These are phyloP conservation scores for Cremastinae sp. DNA, from an alignment of 2,888 invertebrate genomes.

Conservation along the genomic window DNA sequence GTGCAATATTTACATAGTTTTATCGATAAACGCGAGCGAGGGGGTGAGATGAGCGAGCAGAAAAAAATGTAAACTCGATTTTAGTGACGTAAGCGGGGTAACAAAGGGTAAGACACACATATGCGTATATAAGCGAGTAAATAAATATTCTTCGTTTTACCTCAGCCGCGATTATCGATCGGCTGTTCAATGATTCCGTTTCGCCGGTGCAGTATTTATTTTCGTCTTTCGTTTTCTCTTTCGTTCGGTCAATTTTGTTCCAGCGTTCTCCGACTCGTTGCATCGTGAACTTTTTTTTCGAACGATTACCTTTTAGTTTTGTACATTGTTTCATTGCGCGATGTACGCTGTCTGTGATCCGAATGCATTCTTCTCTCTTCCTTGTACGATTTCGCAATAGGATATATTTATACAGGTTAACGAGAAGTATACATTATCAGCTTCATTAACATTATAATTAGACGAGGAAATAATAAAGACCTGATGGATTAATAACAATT, in stretches of 20 bases:
- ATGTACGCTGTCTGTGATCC: conserved; percentile 61
- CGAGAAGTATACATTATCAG: conserved; percentile 32
- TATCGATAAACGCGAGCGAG: conserved; percentile 61
- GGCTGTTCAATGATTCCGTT: conserved; percentile 29
- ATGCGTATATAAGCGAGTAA: conserved; percentile 52
- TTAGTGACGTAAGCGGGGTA: conserved; percentile 62
- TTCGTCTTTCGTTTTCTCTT: background rate
- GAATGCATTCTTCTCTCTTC: conserved; percentile 59
- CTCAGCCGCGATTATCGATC: conserved; percentile 19
- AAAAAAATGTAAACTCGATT: conserved; percentile 55
- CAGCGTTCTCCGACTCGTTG: conserved; percentile 5
- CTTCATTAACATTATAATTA: conserved; percentile 35
- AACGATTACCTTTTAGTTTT: conserved; percentile 8
- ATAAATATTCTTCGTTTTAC: conserved; percentile 34
- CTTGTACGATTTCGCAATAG: conserved; percentile 56
- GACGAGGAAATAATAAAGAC: conserved; percentile 22
- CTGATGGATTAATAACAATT: background rate
- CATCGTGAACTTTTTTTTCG: conserved; percentile 7
- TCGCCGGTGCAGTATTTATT: background rate
- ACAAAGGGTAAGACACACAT: conserved; percentile 60
- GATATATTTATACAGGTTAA: conserved; percentile 45
- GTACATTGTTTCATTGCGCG: conserved; percentile 33
- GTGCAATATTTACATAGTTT: conserved; percentile 79
- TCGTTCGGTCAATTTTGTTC: background rate
- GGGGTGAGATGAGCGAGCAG: conserved; percentile 27